Conservation (phyloP, 2,888 invertebrate species). For the Hydrotaea diabolus region DNA sequence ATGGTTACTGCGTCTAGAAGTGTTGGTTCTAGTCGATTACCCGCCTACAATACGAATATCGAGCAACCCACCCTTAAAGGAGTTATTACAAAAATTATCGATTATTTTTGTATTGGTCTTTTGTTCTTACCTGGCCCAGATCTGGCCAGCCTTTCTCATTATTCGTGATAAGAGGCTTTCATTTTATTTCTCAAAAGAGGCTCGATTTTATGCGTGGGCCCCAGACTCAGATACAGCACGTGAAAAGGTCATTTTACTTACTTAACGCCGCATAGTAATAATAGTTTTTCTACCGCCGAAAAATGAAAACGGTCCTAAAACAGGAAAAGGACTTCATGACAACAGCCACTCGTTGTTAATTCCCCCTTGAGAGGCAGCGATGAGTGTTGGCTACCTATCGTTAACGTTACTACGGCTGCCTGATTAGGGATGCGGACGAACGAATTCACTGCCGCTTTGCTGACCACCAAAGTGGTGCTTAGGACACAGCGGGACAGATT, state of each 20-base stretch:
- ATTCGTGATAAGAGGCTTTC: neutral
- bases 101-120: no score
- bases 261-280: neutral
- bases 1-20: no score
- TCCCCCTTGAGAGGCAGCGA: neutral
- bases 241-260: neutral
- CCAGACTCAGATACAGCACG: neutral
- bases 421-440: no score
- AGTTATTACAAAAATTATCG: no score
- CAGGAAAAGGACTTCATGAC: neutral
- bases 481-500: neutral
- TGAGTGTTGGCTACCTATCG: neutral
- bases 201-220: neutral
- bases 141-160: no score
- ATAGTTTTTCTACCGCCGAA: neutral
- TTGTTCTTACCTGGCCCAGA: no score
- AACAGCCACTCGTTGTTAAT: neutral
- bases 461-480: neutral
- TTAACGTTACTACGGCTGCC: no score
- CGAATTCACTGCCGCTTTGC: neutral
- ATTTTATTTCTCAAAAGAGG: neutral
- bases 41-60: no score
- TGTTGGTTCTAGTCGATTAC: no score
- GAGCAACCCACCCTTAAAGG: no score
- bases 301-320: neutral